phyloP scores from a whole-genome alignment of 2,888 invertebrate genomes.

The Torymus aiolomorphi region DNA sequence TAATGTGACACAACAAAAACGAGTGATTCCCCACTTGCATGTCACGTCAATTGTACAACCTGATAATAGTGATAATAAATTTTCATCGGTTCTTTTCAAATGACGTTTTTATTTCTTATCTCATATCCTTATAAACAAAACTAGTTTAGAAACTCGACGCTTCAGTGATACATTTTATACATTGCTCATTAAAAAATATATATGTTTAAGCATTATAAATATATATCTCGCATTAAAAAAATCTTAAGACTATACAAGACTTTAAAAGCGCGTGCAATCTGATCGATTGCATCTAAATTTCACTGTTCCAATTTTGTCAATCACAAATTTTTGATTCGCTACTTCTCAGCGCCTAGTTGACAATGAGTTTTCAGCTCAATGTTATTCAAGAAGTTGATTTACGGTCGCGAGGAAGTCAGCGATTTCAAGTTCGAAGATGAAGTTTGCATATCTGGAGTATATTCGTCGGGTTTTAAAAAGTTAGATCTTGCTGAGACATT shows the following conservation, averaged over 20 bases:
- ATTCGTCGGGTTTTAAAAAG: too few relatives aligned
- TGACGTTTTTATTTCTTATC: conserved; percentile 43
- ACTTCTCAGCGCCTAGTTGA: too few relatives aligned
- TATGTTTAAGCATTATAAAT: conserved; percentile 26
- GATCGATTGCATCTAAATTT: too few relatives aligned
- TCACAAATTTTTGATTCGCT: too few relatives aligned
- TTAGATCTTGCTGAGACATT: too few relatives aligned
- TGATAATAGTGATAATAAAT: conserved; percentile 65
- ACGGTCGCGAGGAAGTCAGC: too few relatives aligned
- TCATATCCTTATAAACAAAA: conserved; percentile 37
- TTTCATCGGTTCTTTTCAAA: conserved; percentile 65
- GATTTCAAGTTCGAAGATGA: too few relatives aligned
- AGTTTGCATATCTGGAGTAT: too few relatives aligned
- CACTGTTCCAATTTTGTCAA: too few relatives aligned
- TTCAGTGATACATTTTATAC: conserved; percentile 30
- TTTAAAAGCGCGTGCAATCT: conserved; percentile 28
- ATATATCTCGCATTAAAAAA: conserved; percentile 30
- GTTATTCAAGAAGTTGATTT: too few relatives aligned
- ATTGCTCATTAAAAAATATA: conserved; percentile 36
- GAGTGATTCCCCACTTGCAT: conserved; percentile 16
- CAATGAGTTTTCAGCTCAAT: too few relatives aligned
- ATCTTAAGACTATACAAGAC: conserved; percentile 44
- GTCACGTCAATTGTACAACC: conserved; percentile 60
- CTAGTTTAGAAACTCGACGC: conserved; percentile 38
- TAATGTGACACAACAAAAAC: conserved; percentile 28